Base-by-base conservation (phyloP, 2,888 invertebrate genomes). In the Criorhina ranunculi region DNA sequence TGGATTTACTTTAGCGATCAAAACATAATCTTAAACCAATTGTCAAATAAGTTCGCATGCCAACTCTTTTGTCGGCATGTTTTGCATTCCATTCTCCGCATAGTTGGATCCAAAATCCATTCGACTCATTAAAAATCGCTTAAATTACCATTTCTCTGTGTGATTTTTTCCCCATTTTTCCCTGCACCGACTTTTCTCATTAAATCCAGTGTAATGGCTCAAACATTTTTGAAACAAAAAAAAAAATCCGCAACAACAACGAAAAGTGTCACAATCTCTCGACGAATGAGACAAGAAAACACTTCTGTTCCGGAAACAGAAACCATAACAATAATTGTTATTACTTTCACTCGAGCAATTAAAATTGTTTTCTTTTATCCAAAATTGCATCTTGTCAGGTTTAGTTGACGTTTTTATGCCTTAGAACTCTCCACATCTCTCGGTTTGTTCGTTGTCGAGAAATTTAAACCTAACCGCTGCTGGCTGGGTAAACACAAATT, bases 301-400 rank as follows among this genome's bases (percentile, higher is more conserved):
- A 59, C 46, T 70, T 72, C 33, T 31, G 64, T 69, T 69, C 69
- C 76, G 76, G 81, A 81, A 81, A 70, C 44, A 69, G 46, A 29
- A 19, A 35, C 5, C 60, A 60, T 55, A 80, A 75, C 19, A 62
- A 55, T 81, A 81, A 76, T 81, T 81, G 76, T 76, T 75, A 81
- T 81, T 76, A 81, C 81, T 81, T 81, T 81, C 81, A 81, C 81
- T 81, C 2, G 69, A 31, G 81, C 51, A 76, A 76, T 81, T 81
- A 81, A 76, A 76, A 62, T 64, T 29, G 29, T 64, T 76, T 49
- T 70, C 51, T 81, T 62, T 46, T 37, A 76, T 49, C 46, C 40
- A 5, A 69, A 81, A 81, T 67, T 33, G 40, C 51, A 72, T 73
- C 73, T n/a, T 73, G 73, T 37, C 33, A 24, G 17, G 37, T 31